phyloP scores from a whole-genome alignment of 2,113 vertebrate genomes.

The Scophthalmus maximus region DNA sequence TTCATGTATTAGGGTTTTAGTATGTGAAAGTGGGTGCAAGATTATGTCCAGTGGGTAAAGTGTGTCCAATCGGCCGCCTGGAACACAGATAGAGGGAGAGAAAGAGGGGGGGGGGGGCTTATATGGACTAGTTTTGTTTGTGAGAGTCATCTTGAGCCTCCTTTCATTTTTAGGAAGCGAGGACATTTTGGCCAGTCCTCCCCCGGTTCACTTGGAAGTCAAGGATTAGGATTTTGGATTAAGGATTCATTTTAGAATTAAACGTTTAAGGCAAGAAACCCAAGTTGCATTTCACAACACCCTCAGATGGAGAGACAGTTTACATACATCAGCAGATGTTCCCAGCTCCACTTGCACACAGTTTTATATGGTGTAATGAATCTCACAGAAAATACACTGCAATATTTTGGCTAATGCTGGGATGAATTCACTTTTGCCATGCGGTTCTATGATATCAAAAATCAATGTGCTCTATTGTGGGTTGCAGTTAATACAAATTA shows the following conservation, averaged over 20 bases:
- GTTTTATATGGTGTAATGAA: neutral
- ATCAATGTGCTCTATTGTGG: neutral
- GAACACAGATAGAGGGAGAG: constrained; percentile 38
- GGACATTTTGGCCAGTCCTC: constrained; percentile 40
- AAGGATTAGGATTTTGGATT: constrained; percentile 63
- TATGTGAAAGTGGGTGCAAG: constrained; percentile 32
- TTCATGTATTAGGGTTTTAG: constrained; percentile 28
- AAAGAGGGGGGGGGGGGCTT: neutral
- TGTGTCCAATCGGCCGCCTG: constrained; percentile 67
- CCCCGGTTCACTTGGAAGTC: constrained; percentile 27
- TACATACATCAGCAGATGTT: constrained; percentile 8
- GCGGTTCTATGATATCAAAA: neutral
- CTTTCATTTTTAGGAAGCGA: constrained; percentile 16
- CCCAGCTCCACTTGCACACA: neutral
- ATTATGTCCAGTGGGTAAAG: constrained; percentile 66
- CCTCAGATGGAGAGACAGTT: constrained; percentile 22
- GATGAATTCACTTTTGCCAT: neutral
- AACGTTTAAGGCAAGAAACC: constrained; percentile 14
- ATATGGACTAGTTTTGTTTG: constrained; percentile 14
- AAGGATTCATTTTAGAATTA: constrained; percentile 44
- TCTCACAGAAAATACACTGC: neutral
- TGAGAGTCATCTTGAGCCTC: constrained; percentile 42
- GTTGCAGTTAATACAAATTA: neutral
- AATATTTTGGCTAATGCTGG: neutral
- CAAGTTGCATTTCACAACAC: neutral